phyloP scores from a whole-genome alignment of 2,888 invertebrate species.

The Xestobium rufovillosum region DNA sequence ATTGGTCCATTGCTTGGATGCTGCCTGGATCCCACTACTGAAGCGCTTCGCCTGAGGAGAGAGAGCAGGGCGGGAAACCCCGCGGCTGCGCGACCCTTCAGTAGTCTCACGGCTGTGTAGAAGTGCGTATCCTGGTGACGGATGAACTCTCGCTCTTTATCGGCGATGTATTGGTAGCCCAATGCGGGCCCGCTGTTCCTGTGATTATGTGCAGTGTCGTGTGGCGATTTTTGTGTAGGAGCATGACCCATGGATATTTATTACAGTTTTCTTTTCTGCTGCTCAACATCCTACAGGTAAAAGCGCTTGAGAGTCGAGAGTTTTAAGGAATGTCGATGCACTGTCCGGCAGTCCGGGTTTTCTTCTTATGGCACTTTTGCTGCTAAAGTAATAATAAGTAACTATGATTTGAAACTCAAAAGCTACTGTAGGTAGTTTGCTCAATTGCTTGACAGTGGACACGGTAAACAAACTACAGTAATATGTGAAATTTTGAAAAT shows the following conservation, averaged over 20 bases:
- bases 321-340: too few species aligned
- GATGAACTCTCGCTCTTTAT: background rate
- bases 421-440: too few species aligned
- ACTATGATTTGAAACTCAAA: too few species aligned
- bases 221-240: constrained; percentile 47
- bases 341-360: too few species aligned
- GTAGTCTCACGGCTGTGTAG: constrained; percentile 39
- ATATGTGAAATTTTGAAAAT: too few species aligned
- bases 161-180: constrained; percentile 20
- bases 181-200: constrained; percentile 30
- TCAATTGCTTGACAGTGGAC: too few species aligned
- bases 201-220: constrained; percentile 47
- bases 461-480: too few species aligned
- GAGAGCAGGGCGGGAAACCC: constrained; percentile 33
- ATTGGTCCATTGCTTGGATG: constrained; percentile 40
- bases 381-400: too few species aligned
- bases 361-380: too few species aligned
- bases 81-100: constrained; percentile 40
- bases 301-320: too few species aligned
- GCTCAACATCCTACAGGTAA: constrained; percentile 44
- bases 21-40: constrained; percentile 33
- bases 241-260: constrained; percentile 48
- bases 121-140: constrained; percentile 27
- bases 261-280: constrained; percentile 44
- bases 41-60: constrained; percentile 37